Base-by-base conservation (phyloP, 2,797 vertebrate species). In the Hyperoplus lanceolatus region DNA sequence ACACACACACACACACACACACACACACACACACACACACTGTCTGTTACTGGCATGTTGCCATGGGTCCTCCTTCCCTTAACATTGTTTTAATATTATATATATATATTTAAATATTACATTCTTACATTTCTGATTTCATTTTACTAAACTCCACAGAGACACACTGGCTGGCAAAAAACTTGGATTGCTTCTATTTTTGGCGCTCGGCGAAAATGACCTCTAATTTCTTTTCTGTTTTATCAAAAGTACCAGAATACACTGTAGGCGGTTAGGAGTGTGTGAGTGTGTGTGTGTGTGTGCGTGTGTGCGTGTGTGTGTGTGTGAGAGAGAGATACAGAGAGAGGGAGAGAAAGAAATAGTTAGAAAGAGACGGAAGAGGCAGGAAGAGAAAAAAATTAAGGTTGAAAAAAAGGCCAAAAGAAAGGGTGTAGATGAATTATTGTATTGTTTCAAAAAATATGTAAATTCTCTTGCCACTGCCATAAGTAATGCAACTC, bases 131-230 rank as follows among this genome's bases (percentile, higher is more conserved):
- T 85, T 86, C 82, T 62, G 87, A 87, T 81, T 29, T 29, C 29
- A 29, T 29, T 82, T 77, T 50, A 45, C 85, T 87, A 92, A 90
- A 91, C 92, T 92, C 89, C 90, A 73, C 85, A 75, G 91, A 90
- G 87, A 91, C 88, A 70, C 8, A 38, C 56, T 80, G 91, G 87
- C 90, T 85, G 88, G 83, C 73, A 29, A 42, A 58, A 82, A 84
- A 90, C 88, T 91, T 66, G 86, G 88, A 91, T 90, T 90, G 89
- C 82, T 88, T 89, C 91, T 94, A 93, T 93, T 92, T 93, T 87
- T 86, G 81, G 87, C 83, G 57, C 81, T 55, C 70, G 11, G 29
- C 64, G 74, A 86, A 87, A 91, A 89, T 90, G 90, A 92, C 92
- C 90, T 92, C 83, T 92, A 93, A 93, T 92, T 93, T 89, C 84